A percentile compares a stretch with the other conserved stretches of the same genome.
Conservation (phyloP, 2,888 invertebrate genomes). For the Eulithis prunata region DNA sequence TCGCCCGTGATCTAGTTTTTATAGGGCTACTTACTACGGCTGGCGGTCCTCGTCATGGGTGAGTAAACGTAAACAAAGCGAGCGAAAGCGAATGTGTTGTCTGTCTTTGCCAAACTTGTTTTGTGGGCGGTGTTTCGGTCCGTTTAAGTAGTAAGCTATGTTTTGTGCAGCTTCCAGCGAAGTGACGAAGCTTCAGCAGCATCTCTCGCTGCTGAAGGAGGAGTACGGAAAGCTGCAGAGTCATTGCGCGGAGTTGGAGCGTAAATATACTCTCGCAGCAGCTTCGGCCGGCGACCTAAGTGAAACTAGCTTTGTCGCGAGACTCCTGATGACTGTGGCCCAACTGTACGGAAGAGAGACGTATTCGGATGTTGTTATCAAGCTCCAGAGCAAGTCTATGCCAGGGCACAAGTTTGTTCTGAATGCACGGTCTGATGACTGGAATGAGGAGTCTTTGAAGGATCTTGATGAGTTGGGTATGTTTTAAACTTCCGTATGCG, state of each 20-base stretch:
- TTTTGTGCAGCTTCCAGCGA: slow-evolving; percentile 83
- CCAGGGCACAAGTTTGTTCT: slow-evolving; percentile 96
- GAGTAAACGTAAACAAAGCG: slow-evolving; percentile 56
- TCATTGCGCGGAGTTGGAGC: slow-evolving; percentile 91
- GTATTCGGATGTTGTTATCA: slow-evolving; percentile 93
- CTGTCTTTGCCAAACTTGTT: slow-evolving; percentile 47
- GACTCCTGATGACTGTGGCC: slow-evolving; percentile 91
- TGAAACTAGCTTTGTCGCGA: slow-evolving; percentile 93
- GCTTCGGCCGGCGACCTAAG: slow-evolving; percentile 86
- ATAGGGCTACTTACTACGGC: slow-evolving; percentile 44
- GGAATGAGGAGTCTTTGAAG: slow-evolving; percentile 90
- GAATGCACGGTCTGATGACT: slow-evolving; percentile 93
- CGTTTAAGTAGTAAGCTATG: slow-evolving; percentile 52
- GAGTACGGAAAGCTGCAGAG: slow-evolving; percentile 96
- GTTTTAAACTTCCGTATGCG: background rate
- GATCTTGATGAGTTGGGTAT: slow-evolving; percentile 87
- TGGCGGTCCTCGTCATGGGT: slow-evolving; percentile 70
- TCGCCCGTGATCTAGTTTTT: slow-evolving; percentile 50
- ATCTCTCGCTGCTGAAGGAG: slow-evolving; percentile 92
- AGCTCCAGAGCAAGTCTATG: slow-evolving; percentile 88
- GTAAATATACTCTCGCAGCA: slow-evolving; percentile 91
- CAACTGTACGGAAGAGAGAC: slow-evolving; percentile 91
- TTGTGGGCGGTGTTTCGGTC: slow-evolving; percentile 72
- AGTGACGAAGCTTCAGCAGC: slow-evolving; percentile 90
- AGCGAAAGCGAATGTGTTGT: slow-evolving; percentile 45